These are phyloP conservation scores for Nicator chloris DNA, from an alignment of 2,113 vertebrate genomes.

Conservation along the genomic window DNA sequence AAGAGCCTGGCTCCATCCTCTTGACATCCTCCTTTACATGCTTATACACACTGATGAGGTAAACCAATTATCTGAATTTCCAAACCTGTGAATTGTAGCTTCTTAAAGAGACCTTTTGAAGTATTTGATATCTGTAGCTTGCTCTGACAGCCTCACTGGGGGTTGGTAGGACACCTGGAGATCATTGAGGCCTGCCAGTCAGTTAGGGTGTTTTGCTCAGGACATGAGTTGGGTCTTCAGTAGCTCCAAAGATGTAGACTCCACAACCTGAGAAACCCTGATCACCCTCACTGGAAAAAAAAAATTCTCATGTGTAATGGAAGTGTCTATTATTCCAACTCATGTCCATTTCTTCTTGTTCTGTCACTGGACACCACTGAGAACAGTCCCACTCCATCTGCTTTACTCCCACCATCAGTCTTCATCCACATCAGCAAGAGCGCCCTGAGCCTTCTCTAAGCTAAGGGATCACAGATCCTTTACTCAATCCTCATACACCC, in stretches of 20 bases:
- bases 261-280: not conserved
- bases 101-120: not conserved
- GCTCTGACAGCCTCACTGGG: fast-evolving
- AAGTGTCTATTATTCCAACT: not conserved
- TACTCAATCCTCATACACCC: too few relatives aligned
- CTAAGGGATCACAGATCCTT: not conserved
- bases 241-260: not conserved
- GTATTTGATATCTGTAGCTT: not conserved
- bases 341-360: not conserved
- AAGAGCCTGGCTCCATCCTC: not conserved
- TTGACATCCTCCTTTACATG: not conserved
- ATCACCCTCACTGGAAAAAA: too few relatives aligned
- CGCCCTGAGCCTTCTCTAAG: not conserved
- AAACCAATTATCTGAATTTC: not conserved
- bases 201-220: not conserved
- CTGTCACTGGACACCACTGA: not conserved
- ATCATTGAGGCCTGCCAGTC: not conserved
- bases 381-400: not conserved
- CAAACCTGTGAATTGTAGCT: not conserved
- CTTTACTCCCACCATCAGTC: not conserved
- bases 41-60: not conserved
- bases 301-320: not conserved
- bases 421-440: not conserved
- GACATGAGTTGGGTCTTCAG: not conserved
- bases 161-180: not conserved